Base-by-base conservation (phyloP, 2,888 invertebrate species). In the Watsonalla cultraria region DNA sequence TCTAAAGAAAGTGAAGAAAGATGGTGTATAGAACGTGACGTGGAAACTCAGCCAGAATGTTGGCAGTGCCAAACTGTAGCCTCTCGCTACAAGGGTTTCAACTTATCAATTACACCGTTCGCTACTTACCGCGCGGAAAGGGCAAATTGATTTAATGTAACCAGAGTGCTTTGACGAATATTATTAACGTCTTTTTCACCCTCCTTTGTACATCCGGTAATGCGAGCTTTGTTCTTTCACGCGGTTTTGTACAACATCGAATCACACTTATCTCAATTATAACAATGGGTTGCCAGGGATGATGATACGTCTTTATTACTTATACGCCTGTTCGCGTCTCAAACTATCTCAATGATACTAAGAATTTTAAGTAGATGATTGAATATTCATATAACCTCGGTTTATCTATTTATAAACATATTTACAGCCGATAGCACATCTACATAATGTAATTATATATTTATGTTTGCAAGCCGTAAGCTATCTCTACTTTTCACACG, bases 141-240 rank as follows among this genome's bases (percentile, higher is more conserved):
- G 90, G 88, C 90, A 90, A 90, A 90, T 90, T 90, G 90, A 90
- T 90, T 90, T 90, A 90, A 90, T 90, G 90, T 90, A 90, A 89
- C 90, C 89, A 84, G 90, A 90, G 90, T 90, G 90, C 90, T 90
- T 90, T 90, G 90, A 90, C 90, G 90, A 90, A 90, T 90, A 90
- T 90, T 90, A 90, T 90, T 90, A 90, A 88, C 89, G 90, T 89
- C 90, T 90, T 90, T 90, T 89, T 89, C 87, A 80, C 86, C 86
- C 89, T 83, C 84, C 79, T 75, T 78, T 80, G 77, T 78, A 79
- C 76, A 76, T 71, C 74, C 77, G 73, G 79, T 82, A 83, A 84
- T 84, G 83, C 84, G 81, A 80, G 84, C 86, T 87, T 89, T 89
- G 89, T 90, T 90, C 86, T 87, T 88, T 86, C 77, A 70, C 79